phyloP scores from a whole-genome alignment of 2,888 invertebrate species.

The Spodoptera littoralis region DNA sequence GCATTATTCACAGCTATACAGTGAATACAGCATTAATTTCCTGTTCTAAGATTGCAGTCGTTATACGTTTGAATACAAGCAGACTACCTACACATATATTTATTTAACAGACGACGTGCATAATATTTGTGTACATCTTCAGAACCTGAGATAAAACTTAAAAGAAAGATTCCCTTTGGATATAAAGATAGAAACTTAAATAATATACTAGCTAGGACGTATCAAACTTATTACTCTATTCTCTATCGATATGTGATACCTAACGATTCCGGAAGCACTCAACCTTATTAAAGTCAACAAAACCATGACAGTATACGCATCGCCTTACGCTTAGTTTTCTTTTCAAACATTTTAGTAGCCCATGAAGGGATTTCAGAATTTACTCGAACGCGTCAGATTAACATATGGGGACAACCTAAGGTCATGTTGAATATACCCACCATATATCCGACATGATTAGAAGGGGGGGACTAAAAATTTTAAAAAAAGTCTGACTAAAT shows the following conservation, averaged over 20 bases:
- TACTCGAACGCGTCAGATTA: no score
- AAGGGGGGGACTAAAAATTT: no score
- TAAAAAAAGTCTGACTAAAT: no score
- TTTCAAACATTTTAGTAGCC: slow-evolving; percentile 14
- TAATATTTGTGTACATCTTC: neutral
- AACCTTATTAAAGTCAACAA: slow-evolving; percentile 29
- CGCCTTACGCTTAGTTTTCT: slow-evolving; percentile 11
- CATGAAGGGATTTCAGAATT: no score
- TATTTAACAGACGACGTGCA: slow-evolving; percentile 3
- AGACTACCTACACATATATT: slow-evolving; percentile 3
- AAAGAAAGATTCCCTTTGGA: no score
- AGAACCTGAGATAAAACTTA: no score
- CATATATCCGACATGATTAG: no score
- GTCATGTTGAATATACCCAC: neutral
- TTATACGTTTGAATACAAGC: slow-evolving; percentile 14
- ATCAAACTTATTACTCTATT: neutral
- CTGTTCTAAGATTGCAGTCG: slow-evolving; percentile 23
- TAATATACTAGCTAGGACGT: neutral
- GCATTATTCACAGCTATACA: neutral
- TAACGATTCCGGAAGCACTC: slow-evolving; percentile 32
- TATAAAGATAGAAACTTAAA: no score
- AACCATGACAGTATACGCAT: neutral
- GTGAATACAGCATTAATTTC: slow-evolving; percentile 26
- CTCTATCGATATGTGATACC: neutral
- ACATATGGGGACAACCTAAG: no score